These are phyloP conservation scores for Clarias pachynema DNA, from an alignment of 2,797 vertebrate species.

Conservation along the genomic window DNA sequence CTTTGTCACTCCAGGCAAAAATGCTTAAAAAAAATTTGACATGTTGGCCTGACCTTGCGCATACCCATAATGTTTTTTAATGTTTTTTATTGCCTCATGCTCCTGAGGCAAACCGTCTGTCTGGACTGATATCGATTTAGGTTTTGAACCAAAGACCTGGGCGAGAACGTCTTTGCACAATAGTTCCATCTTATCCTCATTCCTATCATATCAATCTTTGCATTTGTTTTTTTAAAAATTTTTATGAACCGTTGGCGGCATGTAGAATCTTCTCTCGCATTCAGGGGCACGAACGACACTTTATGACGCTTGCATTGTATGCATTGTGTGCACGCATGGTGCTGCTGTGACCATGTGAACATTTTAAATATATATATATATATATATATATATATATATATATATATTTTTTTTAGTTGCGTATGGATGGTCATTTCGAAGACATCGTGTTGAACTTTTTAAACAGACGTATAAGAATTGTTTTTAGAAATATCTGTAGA, in stretches of 20 bases:
- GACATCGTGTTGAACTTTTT: not conserved
- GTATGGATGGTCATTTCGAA: not conserved
- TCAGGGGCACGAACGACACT: not conserved
- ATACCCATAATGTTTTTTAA: too few species aligned
- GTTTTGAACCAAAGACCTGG: not conserved
- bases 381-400: too few species aligned
- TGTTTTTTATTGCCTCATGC: too few species aligned
- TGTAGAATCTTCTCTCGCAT: not conserved
- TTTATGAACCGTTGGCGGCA: not conserved
- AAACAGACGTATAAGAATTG: not conserved
- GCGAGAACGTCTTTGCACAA: too few species aligned
- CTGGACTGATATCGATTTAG: not conserved
- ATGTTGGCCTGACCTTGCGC: not conserved
- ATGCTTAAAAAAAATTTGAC: not conserved
- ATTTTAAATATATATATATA: too few species aligned
- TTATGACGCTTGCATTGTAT: not conserved
- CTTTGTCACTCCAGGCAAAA: not conserved
- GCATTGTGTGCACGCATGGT: not conserved
- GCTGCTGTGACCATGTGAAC: not conserved
- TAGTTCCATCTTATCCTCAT: not conserved
- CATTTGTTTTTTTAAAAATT: not conserved
- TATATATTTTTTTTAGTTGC: not conserved
- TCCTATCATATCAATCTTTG: not conserved
- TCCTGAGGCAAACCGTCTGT: not conserved
- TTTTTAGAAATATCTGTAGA: not conserved